phyloP scores from a whole-genome alignment of 2,797 vertebrate species.

The Eospalax fontanierii region DNA sequence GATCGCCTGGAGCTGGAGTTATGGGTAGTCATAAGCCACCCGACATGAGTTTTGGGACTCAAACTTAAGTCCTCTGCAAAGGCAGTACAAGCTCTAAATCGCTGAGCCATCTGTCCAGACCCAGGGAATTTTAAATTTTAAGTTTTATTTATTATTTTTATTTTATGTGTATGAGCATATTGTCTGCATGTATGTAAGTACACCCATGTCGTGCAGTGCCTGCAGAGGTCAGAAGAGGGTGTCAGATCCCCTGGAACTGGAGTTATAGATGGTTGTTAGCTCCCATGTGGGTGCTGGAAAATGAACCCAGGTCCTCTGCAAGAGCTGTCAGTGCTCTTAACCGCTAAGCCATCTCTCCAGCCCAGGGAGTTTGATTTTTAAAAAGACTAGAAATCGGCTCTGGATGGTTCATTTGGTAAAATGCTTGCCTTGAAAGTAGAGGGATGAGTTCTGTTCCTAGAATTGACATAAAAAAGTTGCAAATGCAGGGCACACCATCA shows the following conservation, averaged over 20 bases:
- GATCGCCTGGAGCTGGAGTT: not conserved
- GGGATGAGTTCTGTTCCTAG: not conserved
- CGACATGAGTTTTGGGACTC: not conserved
- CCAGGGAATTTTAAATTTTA: too few relatives aligned
- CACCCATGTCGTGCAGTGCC: too few relatives aligned
- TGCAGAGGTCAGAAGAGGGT: too few relatives aligned
- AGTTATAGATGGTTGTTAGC: too few relatives aligned
- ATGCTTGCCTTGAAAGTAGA: not conserved
- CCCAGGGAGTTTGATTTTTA: not conserved
- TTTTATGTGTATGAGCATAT: too few relatives aligned
- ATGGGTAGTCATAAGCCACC: not conserved
- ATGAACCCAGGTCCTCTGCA: not conserved
- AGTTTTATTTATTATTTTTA: too few relatives aligned
- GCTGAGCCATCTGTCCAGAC: not conserved
- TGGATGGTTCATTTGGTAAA: not conserved
- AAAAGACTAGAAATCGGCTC: slow-evolving; percentile 38
- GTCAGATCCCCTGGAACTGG: too few relatives aligned
- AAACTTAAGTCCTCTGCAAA: not conserved
- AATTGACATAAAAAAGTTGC: not conserved
- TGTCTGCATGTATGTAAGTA: too few relatives aligned
- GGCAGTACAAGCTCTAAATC: not conserved
- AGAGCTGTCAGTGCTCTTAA: not conserved
- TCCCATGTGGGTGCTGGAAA: too few relatives aligned
- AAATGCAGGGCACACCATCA: not conserved
- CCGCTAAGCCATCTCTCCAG: not conserved